Conservation (phyloP, 2,888 invertebrate species). For the Heteropelma amictum region DNA sequence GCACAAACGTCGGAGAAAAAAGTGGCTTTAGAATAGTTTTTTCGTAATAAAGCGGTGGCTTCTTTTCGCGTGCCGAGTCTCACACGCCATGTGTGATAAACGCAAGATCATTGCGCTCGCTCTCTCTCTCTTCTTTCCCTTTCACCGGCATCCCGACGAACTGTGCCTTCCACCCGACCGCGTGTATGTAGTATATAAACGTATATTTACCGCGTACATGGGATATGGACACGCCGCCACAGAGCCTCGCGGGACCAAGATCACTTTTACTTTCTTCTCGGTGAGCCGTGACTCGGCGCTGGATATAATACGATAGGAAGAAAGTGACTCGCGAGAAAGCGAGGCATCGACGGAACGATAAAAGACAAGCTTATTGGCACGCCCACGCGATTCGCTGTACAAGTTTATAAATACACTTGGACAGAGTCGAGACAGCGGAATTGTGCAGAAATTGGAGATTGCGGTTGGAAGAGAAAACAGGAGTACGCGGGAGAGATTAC, state of each 20-base stretch:
- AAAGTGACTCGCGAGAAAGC: conserved; percentile 42
- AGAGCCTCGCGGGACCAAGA: conserved; percentile 47
- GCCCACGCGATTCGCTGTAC: no score
- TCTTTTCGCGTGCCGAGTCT: no score
- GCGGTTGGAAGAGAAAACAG: no score
- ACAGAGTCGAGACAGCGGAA: neutral
- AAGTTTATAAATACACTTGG: neutral
- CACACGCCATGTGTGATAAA: conserved; percentile 1
- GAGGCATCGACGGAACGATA: neutral
- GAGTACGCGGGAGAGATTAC: no score
- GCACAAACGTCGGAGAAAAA: no score
- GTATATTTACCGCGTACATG: no score
- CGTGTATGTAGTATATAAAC: no score
- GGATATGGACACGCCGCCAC: conserved; percentile 52
- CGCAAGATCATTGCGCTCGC: conserved; percentile 41
- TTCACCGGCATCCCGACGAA: conserved; percentile 74
- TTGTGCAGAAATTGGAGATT: no score
- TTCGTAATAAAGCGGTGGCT: no score
- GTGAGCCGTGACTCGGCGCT: conserved; percentile 61
- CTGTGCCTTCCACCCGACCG: conserved; percentile 65
- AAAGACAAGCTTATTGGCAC: conserved; percentile 4
- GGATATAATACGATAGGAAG: conserved; percentile 25
- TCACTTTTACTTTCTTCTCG: conserved; percentile 73
- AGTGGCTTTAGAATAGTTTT: no score
- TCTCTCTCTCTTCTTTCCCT: conserved; percentile 66